phyloP scores from a whole-genome alignment of 2,113 vertebrate species.

The Sturnira hondurensis region DNA sequence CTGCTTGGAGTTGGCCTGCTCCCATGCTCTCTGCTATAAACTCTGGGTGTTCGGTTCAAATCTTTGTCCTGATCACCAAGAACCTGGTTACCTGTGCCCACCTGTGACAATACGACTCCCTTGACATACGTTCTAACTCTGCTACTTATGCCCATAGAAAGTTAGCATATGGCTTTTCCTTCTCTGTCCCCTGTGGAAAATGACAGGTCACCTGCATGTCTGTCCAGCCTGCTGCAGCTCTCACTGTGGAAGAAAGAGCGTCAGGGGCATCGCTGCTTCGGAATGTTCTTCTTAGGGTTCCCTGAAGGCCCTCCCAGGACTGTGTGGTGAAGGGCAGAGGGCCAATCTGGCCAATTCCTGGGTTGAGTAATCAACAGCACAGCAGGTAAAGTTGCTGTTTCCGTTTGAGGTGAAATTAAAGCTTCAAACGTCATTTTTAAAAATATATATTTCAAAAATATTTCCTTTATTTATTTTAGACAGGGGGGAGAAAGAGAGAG shows the following conservation, averaged over 20 bases:
- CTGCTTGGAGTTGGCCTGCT: too few relatives aligned
- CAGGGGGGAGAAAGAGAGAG: too few relatives aligned
- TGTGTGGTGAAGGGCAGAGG: background rate
- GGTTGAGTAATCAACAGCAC: background rate
- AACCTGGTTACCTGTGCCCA: too few relatives aligned
- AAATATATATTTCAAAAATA: too few relatives aligned
- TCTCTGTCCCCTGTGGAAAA: background rate
- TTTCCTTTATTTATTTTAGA: too few relatives aligned
- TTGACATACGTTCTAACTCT: background rate
- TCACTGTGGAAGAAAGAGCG: background rate
- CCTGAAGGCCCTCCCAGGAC: background rate
- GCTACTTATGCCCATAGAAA: background rate
- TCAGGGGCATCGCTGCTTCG: rapidly evolving
- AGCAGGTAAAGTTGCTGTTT: background rate
- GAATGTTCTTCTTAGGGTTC: too few relatives aligned
- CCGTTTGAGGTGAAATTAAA: background rate
- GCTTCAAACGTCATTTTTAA: background rate
- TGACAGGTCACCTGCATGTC: background rate
- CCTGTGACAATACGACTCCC: too few relatives aligned
- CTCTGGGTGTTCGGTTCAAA: too few relatives aligned
- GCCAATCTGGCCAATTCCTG: background rate
- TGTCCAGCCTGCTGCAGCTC: background rate
- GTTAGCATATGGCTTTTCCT: background rate
- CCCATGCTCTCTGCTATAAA: too few relatives aligned
- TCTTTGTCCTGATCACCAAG: too few relatives aligned